A percentile compares a stretch with the other conserved stretches of the same genome.
phyloP scores from a whole-genome alignment of 2,888 invertebrate genomes.

The Osmoderma eremita region DNA sequence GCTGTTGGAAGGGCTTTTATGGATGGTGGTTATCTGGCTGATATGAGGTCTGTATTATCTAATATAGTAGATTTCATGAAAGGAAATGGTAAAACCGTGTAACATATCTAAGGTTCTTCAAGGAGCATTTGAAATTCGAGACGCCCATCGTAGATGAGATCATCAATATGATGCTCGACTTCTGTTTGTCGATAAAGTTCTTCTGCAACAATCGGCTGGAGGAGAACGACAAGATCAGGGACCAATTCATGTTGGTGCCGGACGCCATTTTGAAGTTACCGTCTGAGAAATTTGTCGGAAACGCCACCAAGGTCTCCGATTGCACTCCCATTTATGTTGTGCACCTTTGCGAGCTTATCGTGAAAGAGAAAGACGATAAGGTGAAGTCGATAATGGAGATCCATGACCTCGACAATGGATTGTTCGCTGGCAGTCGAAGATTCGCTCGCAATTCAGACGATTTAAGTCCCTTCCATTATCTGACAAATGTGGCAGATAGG shows the following conservation, averaged over 20 bases:
- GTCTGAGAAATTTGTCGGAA: background rate
- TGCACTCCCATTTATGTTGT: conserved; percentile 17
- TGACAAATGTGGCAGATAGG: no score
- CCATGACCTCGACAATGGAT: background rate
- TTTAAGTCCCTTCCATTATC: background rate
- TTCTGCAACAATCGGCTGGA: conserved; percentile 25
- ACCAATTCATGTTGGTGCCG: conserved; percentile 31
- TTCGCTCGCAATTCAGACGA: background rate
- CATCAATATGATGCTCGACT: conserved; percentile 24
- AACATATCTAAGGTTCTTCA: background rate
- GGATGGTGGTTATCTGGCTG: conserved; percentile 6
- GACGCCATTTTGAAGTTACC: background rate
- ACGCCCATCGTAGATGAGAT: conserved; percentile 21
- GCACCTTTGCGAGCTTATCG: background rate
- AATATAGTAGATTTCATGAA: no score
- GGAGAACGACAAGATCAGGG: conserved; percentile 25
- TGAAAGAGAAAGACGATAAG: background rate
- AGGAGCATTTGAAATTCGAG: conserved; percentile 20
- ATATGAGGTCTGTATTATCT: background rate
- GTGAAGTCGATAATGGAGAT: conserved; percentile 11
- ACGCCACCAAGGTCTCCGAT: conserved; percentile 8
- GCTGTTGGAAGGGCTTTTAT: background rate
- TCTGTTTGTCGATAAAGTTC: conserved; percentile 34
- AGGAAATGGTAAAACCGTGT: no score
- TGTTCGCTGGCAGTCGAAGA: conserved; percentile 5